phyloP scores from a whole-genome alignment of 2,888 invertebrate genomes.

The Apomyelois bistriatella region DNA sequence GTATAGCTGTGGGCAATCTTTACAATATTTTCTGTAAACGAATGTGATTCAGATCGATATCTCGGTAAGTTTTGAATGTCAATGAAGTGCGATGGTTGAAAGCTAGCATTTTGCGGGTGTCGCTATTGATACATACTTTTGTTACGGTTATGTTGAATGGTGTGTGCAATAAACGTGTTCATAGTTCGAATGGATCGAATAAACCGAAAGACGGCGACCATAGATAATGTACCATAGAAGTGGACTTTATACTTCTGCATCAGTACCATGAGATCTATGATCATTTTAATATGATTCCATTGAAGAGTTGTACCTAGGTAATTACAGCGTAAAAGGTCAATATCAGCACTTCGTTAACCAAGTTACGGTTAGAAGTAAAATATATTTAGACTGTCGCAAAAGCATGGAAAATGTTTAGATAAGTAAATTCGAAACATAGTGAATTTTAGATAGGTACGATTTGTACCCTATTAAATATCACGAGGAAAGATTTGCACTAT shows the following conservation, averaged over 20 bases:
- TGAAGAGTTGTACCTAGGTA: too few species aligned
- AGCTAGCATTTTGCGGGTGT: conserved; percentile 12
- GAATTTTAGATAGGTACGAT: not conserved
- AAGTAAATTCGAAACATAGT: too few species aligned
- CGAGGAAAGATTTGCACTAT: not conserved
- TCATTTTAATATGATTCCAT: too few species aligned
- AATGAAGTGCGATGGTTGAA: conserved; percentile 1
- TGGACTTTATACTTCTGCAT: not conserved
- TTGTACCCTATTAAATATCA: too few species aligned
- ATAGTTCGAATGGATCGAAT: conserved; percentile 17
- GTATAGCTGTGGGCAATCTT: not conserved
- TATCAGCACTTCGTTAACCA: too few species aligned
- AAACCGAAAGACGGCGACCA: conserved; percentile 13
- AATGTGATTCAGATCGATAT: conserved; percentile 5
- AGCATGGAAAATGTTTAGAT: too few species aligned
- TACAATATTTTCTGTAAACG: conserved; percentile 8
- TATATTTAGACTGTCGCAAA: too few species aligned
- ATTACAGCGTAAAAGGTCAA: too few species aligned
- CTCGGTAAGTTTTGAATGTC: not conserved
- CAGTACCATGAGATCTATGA: not conserved
- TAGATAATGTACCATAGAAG: not conserved
- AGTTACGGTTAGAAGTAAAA: too few species aligned
- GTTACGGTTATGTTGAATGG: conserved; percentile 13
- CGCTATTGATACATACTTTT: conserved; percentile 7
- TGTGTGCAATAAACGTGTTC: conserved; percentile 23